Evolutionary conservation across 2,797 vertebrate species (phyloP).

Genomic region (Lacerta viridis): DNA sequence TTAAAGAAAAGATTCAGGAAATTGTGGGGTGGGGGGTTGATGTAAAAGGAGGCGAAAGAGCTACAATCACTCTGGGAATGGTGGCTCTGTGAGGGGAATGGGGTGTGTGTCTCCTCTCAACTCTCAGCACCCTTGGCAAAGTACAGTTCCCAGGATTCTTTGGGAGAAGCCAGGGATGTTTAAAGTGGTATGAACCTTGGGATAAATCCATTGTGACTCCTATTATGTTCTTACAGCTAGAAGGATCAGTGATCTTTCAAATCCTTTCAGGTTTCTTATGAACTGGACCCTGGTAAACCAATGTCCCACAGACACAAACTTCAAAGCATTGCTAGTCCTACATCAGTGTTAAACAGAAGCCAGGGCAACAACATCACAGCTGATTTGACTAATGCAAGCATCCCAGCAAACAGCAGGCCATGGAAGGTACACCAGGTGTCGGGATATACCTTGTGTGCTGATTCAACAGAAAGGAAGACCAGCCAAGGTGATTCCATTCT

Average conservation of each 20-base stretch:
- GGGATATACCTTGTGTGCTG: conserved; percentile 18
- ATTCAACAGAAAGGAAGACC: background rate
- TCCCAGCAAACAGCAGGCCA: background rate
- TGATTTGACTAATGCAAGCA: background rate
- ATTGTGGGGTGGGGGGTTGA: too few species aligned
- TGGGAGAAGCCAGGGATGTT: too few species aligned
- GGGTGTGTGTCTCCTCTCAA: too few species aligned
- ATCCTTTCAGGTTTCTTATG: background rate
- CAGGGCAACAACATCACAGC: background rate
- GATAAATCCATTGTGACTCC: too few species aligned
- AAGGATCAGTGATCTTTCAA: background rate
- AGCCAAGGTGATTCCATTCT: background rate
- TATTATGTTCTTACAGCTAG: background rate
- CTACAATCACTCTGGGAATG: too few species aligned
- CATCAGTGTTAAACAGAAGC: background rate
- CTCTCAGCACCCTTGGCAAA: too few species aligned
- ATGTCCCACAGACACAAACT: background rate
- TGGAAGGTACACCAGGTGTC: background rate
- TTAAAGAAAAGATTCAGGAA: too few species aligned
- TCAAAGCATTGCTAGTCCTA: background rate
- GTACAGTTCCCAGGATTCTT: too few species aligned
- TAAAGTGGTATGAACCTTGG: too few species aligned
- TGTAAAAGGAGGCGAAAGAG: too few species aligned
- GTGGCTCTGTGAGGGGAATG: too few species aligned
- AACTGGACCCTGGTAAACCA: background rate